A percentile compares a stretch with the other conserved stretches of the same genome.
phyloP scores from a whole-genome alignment of 2,888 invertebrate species.

The Ectemnius cavifrons region DNA sequence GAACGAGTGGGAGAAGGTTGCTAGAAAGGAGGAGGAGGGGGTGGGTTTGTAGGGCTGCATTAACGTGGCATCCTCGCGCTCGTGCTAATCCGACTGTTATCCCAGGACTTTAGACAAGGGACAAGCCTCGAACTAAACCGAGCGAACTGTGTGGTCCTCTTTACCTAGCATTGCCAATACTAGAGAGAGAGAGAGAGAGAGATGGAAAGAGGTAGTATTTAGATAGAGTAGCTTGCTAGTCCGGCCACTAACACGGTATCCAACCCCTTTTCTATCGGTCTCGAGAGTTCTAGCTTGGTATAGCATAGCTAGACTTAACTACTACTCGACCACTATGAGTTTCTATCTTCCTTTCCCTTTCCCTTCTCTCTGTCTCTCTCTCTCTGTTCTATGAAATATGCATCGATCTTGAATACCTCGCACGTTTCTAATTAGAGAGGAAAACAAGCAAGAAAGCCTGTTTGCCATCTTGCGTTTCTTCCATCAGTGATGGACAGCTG shows the following conservation, averaged over 20 bases:
- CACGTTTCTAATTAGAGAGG: constrained; percentile 61
- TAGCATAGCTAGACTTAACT: constrained; percentile 26
- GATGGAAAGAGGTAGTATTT: too few species aligned
- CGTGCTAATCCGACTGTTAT: constrained; percentile 63
- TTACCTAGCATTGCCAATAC: neutral
- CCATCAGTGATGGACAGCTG: neutral
- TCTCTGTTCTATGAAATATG: constrained; percentile 48
- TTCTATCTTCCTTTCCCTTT: too few species aligned
- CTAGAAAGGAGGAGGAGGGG: too few species aligned
- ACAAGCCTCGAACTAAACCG: constrained; percentile 50
- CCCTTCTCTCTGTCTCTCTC: too few species aligned
- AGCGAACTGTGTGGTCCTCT: constrained; percentile 13
- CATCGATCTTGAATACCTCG: constrained; percentile 36
- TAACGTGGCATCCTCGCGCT: constrained; percentile 56
- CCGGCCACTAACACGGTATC: constrained; percentile 17
- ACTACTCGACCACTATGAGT: neutral
- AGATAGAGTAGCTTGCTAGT: neutral
- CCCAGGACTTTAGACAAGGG: constrained; percentile 58
- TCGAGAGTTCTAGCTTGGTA: neutral
- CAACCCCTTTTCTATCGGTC: constrained; percentile 19
- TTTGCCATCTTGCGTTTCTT: constrained; percentile 23
- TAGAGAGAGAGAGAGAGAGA: too few species aligned
- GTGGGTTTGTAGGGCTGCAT: constrained; percentile 38
- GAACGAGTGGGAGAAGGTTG: constrained; percentile 31
- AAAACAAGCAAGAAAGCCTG: constrained; percentile 57